Evolutionary conservation across 2,888 invertebrate species (phyloP).

Genomic region (Auanema sp.): DNA sequence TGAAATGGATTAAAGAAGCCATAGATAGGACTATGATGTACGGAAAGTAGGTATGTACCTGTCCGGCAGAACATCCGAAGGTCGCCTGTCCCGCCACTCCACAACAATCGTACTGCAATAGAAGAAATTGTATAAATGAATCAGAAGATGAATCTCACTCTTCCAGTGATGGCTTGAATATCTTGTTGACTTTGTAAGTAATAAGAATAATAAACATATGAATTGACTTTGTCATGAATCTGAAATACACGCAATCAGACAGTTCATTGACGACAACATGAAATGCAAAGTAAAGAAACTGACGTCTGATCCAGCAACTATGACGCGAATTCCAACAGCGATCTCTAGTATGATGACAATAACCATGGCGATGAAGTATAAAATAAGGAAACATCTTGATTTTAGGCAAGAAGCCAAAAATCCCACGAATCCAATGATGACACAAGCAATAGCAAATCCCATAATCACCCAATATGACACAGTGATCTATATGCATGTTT

Average conservation of each 20-base stretch:
- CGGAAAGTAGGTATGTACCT: conserved; percentile 5
- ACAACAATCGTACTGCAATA: conserved; percentile 53
- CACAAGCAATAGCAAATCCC: conserved; percentile 49
- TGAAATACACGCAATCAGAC: conserved; percentile 14
- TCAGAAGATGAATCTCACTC: conserved; percentile 22
- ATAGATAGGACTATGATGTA: conserved; percentile 1
- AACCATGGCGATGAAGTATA: conserved; percentile 36
- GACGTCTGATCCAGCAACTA: conserved; percentile 40
- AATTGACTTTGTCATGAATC: conserved; percentile 39
- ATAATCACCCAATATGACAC: conserved; percentile 56
- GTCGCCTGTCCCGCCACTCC: conserved; percentile 37
- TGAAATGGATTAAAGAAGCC: background rate
- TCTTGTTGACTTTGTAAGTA: conserved; percentile 33
- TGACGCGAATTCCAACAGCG: conserved; percentile 48
- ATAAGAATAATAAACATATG: conserved; percentile 40
- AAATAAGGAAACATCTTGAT: conserved; percentile 18
- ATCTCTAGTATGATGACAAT: conserved; percentile 52
- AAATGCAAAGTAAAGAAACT: conserved; percentile 15
- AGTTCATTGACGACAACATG: conserved; percentile 5
- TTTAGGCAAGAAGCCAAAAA: conserved; percentile 2
- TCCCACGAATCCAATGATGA: conserved; percentile 50
- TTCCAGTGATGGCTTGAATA: conserved; percentile 30
- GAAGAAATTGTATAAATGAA: background rate
- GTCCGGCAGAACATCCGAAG: conserved; percentile 23
- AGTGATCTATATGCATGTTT: conserved; percentile 35